A percentile compares a stretch with the other conserved stretches of the same genome.
phyloP scores from a whole-genome alignment of 2,797 vertebrate species.

The Mastacembelus armatus region DNA sequence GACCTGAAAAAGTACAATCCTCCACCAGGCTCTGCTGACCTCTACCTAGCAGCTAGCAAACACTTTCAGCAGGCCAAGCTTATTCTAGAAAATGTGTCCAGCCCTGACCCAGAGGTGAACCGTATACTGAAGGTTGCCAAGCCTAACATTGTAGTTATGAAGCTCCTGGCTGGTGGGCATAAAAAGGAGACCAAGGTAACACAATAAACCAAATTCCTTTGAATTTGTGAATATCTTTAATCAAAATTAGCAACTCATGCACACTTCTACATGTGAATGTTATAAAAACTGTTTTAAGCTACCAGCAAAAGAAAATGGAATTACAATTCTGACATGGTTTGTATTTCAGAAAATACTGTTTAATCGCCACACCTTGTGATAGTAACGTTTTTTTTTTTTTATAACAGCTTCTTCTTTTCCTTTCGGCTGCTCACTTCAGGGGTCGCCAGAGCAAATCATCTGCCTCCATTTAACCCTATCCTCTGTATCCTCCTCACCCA shows the following conservation, averaged over 20 bases:
- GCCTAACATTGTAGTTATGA: slow-evolving; percentile 98
- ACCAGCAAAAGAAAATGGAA: not conserved
- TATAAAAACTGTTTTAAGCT: not conserved
- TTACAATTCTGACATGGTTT: not conserved
- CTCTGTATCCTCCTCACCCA: too few relatives aligned
- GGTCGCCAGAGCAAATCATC: too few relatives aligned
- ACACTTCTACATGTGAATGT: too few relatives aligned
- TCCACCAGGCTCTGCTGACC: slow-evolving; percentile 94
- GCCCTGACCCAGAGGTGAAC: slow-evolving; percentile 94
- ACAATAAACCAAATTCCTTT: not conserved
- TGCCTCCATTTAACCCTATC: too few relatives aligned
- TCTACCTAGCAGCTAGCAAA: slow-evolving; percentile 98
- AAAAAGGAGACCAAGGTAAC: slow-evolving; percentile 97
- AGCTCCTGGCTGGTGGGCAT: slow-evolving; percentile 96
- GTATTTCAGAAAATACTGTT: not conserved
- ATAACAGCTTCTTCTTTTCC: too few relatives aligned
- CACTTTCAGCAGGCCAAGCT: slow-evolving; percentile 99
- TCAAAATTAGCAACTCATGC: not conserved
- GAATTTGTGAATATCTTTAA: not conserved
- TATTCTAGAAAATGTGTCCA: slow-evolving; percentile 96
- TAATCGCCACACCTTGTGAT: not conserved
- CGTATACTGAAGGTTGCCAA: slow-evolving; percentile 97
- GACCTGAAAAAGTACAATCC: slow-evolving; percentile 98
- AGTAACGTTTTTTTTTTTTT: too few relatives aligned
- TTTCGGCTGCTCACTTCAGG: too few relatives aligned